A percentile compares a stretch with the other conserved stretches of the same genome.
phyloP scores from a whole-genome alignment of 2,797 vertebrate genomes.

The Channallabes apus region DNA sequence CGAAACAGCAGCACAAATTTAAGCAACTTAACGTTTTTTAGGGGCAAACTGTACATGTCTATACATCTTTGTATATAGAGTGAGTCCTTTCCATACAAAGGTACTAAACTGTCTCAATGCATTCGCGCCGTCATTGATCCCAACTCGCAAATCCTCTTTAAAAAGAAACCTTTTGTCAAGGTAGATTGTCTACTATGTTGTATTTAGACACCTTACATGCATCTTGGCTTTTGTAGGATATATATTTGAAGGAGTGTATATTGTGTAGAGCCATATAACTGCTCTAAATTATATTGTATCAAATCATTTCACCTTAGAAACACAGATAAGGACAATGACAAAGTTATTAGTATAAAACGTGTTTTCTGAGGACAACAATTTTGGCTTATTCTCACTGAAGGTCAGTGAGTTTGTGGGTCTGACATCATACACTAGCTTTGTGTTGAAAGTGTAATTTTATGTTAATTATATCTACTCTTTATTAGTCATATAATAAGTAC shows the following conservation, averaged over 20 bases:
- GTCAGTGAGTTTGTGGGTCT: not conserved
- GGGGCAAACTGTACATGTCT: too few species aligned
- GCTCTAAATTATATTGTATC: not conserved
- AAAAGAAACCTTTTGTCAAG: too few species aligned
- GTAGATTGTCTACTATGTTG: not conserved
- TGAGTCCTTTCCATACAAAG: too few species aligned
- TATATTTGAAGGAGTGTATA: too few species aligned
- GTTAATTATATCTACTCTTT: not conserved
- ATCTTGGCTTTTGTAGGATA: not conserved
- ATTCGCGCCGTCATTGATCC: too few species aligned
- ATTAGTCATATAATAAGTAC: slow-evolving; percentile 5
- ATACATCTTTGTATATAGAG: too few species aligned
- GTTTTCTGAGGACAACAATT: not conserved
- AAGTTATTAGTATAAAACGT: not conserved
- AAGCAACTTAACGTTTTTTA: not conserved
- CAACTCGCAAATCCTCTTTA: too few species aligned
- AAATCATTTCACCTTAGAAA: not conserved
- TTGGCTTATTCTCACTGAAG: not conserved
- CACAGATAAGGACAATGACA: not conserved
- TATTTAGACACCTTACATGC: not conserved
- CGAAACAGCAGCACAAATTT: not conserved
- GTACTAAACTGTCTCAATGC: too few species aligned
- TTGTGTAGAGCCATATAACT: not conserved
- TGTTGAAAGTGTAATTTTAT: not conserved
- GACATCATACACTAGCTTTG: not conserved